phyloP scores from a whole-genome alignment of 1,140 invertebrate species.

The Drosophila pseudoananassae region DNA sequence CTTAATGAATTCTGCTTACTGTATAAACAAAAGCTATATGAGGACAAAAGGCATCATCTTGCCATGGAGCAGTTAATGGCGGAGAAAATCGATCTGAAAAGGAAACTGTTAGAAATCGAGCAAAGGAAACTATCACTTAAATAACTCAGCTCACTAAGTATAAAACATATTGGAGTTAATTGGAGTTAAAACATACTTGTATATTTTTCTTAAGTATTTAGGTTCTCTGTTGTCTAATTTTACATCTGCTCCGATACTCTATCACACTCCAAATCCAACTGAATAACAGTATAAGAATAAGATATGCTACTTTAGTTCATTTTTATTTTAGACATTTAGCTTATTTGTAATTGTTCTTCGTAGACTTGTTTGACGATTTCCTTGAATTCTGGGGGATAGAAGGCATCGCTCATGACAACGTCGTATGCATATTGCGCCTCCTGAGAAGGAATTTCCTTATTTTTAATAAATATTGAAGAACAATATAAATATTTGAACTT shows the following conservation, averaged over 20 bases:
- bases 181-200: conserved; percentile 2
- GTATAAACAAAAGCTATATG: conserved; percentile 62
- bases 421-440: conserved; percentile 42
- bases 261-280: neutral
- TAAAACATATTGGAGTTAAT: too few species aligned
- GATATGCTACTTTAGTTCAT: neutral
- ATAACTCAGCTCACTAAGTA: conserved; percentile 3
- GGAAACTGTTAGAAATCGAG: conserved; percentile 65
- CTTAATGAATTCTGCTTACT: conserved; percentile 60
- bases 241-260: neutral
- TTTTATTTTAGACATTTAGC: conserved; percentile 10
- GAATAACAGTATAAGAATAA: neutral
- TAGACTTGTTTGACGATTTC: conserved; percentile 30
- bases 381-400: conserved; percentile 47
- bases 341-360: conserved; percentile 22
- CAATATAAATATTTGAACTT: neutral
- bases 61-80: conserved; percentile 63
- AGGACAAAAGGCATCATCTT: conserved; percentile 60
- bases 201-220: conserved; percentile 11
- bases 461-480: neutral
- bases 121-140: conserved; percentile 59
- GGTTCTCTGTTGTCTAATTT: conserved; percentile 11
- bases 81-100: conserved; percentile 65
- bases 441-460: neutral
- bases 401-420: conserved; percentile 33